A percentile compares a stretch with the other conserved stretches of the same genome.
Evolutionary conservation across 2,113 vertebrate species (phyloP).

Genomic region (Diadophis punctatus): DNA sequence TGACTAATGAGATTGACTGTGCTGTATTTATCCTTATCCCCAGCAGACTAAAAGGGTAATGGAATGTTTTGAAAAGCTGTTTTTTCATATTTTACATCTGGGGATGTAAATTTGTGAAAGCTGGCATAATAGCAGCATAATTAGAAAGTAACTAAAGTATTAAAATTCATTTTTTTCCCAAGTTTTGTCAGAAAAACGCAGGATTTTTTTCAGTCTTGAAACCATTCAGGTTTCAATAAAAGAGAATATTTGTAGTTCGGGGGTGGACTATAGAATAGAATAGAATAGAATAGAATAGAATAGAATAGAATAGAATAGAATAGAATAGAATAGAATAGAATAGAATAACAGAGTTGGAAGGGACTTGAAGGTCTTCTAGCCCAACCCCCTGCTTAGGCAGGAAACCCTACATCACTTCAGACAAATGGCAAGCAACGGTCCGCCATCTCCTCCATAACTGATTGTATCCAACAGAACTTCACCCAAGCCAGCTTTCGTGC

Average conservation of each 20-base stretch:
- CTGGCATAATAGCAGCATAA: conserved; percentile 57
- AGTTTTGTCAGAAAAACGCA: conserved; percentile 62
- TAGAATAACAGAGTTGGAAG: too few relatives aligned
- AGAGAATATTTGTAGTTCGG: background rate
- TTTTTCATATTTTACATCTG: conserved; percentile 60
- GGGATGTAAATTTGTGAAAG: conserved; percentile 56
- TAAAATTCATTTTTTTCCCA: conserved; percentile 65
- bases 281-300: too few relatives aligned
- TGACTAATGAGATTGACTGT: conserved; percentile 51
- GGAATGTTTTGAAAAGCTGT: conserved; percentile 65
- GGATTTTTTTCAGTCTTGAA: conserved; percentile 53
- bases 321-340: too few relatives aligned
- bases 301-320: too few relatives aligned
- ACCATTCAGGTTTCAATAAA: conserved; percentile 46
- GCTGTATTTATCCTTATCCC: conserved; percentile 65
- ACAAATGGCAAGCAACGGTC: background rate
- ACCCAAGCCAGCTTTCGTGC: background rate
- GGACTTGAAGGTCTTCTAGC: too few relatives aligned
- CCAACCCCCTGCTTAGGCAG: too few relatives aligned
- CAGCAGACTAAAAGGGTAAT: conserved; percentile 64
- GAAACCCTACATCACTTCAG: too few relatives aligned
- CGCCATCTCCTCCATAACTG: background rate
- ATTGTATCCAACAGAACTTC: background rate
- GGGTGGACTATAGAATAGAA: background rate
- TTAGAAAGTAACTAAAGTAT: conserved; percentile 61